phyloP scores from a whole-genome alignment of 37 sponge, comb jelly and placozoan genomes.

The Chondrosia reniformis region DNA sequence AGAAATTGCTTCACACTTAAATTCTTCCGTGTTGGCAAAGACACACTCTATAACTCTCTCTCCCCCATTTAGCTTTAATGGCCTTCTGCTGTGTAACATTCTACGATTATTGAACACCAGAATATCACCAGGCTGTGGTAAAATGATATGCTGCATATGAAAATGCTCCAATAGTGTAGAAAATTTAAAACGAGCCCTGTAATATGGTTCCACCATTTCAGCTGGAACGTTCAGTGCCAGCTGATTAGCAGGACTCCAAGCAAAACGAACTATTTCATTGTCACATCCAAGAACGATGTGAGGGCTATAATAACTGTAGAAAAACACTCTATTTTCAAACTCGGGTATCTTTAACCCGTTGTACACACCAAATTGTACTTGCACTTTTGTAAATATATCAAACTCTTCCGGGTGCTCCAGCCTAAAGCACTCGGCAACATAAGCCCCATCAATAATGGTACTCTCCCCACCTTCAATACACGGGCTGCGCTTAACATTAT shows the following conservation, averaged over 20 bases:
- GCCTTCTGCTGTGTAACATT: constrained; percentile 44
- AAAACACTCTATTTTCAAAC: constrained; percentile 27
- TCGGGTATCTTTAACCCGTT: constrained; percentile 55
- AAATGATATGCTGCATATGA: neutral
- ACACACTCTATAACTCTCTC: constrained; percentile 40
- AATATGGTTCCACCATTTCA: constrained; percentile 42
- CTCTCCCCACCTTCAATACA: constrained; percentile 65
- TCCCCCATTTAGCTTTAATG: constrained; percentile 54
- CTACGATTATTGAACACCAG: constrained; percentile 59
- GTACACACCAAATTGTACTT: constrained; percentile 65
- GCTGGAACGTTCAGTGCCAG: constrained; percentile 26
- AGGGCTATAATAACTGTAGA: constrained; percentile 41
- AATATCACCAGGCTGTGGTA: constrained; percentile 48
- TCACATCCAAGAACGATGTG: constrained; percentile 43
- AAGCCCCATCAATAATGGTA: constrained; percentile 38
- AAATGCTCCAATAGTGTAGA: constrained; percentile 21
- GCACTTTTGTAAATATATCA: constrained; percentile 44
- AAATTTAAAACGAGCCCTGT: constrained; percentile 37
- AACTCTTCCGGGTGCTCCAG: constrained; percentile 35
- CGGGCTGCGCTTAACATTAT: constrained; percentile 59
- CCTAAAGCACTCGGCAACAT: constrained; percentile 56
- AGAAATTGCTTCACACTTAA: constrained; percentile 55
- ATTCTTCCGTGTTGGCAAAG: constrained; percentile 62
- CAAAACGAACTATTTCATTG: constrained; percentile 31
- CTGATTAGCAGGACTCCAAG: constrained; percentile 48